A percentile compares a stretch with the other conserved stretches of the same genome.
phyloP scores from a whole-genome alignment of 2,888 invertebrate genomes.

The Drosophila phalerata region DNA sequence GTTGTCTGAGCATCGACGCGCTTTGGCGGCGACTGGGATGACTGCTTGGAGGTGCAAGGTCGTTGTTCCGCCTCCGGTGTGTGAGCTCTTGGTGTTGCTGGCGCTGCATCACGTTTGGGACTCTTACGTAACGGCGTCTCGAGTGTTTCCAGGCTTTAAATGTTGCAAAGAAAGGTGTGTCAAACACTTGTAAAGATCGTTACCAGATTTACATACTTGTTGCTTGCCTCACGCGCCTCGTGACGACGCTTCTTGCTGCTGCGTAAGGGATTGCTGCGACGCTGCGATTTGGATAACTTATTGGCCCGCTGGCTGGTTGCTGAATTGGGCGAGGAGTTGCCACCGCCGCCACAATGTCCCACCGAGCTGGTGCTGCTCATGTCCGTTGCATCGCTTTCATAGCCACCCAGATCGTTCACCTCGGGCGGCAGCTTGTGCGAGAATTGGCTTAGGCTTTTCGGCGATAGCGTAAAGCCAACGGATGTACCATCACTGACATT shows the following conservation, averaged over 20 bases:
- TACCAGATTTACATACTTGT: slow-evolving; percentile 44
- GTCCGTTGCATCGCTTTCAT: slow-evolving; percentile 85
- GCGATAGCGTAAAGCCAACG: slow-evolving; percentile 58
- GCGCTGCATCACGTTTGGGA: slow-evolving; percentile 70
- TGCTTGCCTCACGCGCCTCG: slow-evolving; percentile 60
- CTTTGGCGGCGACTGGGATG: slow-evolving; percentile 76
- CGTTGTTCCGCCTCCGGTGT: slow-evolving; percentile 79
- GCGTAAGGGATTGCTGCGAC: slow-evolving; percentile 54
- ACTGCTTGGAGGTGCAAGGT: slow-evolving; percentile 84
- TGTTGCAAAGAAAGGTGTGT: neutral
- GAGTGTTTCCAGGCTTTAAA: slow-evolving; percentile 48
- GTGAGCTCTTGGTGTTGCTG: slow-evolving; percentile 53
- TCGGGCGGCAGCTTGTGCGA: slow-evolving; percentile 71
- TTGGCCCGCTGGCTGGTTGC: slow-evolving; percentile 51
- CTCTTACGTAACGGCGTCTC: slow-evolving; percentile 74
- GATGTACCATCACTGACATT: slow-evolving; percentile 42
- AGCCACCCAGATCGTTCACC: slow-evolving; percentile 64
- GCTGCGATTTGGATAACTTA: slow-evolving; percentile 64
- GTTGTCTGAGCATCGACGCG: slow-evolving; percentile 45
- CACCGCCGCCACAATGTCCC: slow-evolving; percentile 64
- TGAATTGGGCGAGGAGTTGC: slow-evolving; percentile 75
- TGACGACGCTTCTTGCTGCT: slow-evolving; percentile 78
- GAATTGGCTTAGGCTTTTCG: slow-evolving; percentile 73
- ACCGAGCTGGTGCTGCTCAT: slow-evolving; percentile 85
- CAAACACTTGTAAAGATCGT: neutral